A percentile compares a stretch with the other conserved stretches of the same genome.
Conservation (phyloP, 2,888 invertebrate genomes). For the Drosophila gaucha region DNA sequence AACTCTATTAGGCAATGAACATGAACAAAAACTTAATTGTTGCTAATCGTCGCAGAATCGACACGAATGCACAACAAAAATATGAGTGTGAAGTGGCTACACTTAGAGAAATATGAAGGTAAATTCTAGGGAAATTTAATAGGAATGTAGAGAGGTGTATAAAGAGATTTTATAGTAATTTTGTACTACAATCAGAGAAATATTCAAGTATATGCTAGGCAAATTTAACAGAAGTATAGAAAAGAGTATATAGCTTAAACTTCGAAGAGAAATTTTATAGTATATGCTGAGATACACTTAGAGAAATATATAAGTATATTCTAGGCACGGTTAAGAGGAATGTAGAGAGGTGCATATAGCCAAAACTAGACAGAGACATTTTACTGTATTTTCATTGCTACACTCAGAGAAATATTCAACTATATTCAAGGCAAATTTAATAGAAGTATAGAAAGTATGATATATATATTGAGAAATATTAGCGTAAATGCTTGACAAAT, state of each 20-base stretch:
- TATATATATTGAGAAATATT: no score
- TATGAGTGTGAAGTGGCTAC: constrained; percentile 11
- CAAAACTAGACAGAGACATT: no score
- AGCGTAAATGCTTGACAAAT: no score
- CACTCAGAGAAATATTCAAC: neutral
- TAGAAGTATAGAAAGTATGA: no score
- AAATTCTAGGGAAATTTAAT: no score
- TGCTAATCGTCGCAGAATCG: constrained; percentile 74
- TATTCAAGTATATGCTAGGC: neutral
- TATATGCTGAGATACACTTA: neutral
- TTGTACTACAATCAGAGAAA: neutral
- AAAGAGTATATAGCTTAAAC: no score
- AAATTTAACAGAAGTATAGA: neutral
- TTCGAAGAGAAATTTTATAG: no score
- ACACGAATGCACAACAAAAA: constrained; percentile 52
- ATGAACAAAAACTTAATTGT: constrained; percentile 71
- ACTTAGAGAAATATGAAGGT: neutral
- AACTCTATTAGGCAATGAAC: constrained; percentile 73
- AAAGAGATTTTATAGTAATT: no score
- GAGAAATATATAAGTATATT: neutral
- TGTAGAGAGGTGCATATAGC: no score
- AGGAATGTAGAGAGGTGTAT: no score
- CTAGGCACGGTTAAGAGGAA: neutral
- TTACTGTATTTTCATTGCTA: no score
- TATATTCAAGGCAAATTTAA: neutral